These are phyloP conservation scores for Mormyrops attenuatus DNA, from an alignment of 2,797 vertebrate species.

Conservation along the genomic window DNA sequence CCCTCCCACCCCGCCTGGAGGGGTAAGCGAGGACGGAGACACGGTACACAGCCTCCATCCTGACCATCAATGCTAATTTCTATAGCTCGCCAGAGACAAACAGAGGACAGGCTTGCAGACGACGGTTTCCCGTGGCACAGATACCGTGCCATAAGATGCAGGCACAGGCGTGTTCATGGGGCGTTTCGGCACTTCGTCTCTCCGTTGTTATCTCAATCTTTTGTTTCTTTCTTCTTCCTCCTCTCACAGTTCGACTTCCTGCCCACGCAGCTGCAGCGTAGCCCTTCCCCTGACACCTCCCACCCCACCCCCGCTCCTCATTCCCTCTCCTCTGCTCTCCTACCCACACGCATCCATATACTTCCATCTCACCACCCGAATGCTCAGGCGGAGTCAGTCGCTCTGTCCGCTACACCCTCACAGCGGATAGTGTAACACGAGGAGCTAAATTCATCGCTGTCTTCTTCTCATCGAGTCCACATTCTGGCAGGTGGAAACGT, in stretches of 20 bases:
- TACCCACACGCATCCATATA: neutral
- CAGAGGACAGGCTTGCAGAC: neutral
- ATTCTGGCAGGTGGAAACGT: conserved; percentile 3
- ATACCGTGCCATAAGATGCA: neutral
- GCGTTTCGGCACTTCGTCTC: neutral
- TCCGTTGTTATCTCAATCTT: neutral
- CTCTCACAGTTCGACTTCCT: neutral
- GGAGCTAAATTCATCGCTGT: neutral
- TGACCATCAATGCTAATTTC: neutral
- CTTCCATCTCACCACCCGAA: neutral
- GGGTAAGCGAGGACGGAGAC: neutral
- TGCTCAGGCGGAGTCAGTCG: neutral
- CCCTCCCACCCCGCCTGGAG: neutral
- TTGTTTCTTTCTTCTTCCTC: neutral
- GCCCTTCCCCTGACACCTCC: neutral
- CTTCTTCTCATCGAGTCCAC: neutral
- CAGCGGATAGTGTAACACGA: neutral
- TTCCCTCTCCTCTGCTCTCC: neutral
- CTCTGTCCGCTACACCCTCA: neutral
- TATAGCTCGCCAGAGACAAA: neutral
- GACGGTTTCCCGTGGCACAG: neutral
- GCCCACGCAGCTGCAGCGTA: neutral
- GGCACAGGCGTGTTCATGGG: neutral
- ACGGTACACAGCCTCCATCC: neutral
- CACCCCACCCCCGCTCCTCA: neutral